Conservation (phyloP, 2,888 invertebrate species). For the Merodon equestris region DNA sequence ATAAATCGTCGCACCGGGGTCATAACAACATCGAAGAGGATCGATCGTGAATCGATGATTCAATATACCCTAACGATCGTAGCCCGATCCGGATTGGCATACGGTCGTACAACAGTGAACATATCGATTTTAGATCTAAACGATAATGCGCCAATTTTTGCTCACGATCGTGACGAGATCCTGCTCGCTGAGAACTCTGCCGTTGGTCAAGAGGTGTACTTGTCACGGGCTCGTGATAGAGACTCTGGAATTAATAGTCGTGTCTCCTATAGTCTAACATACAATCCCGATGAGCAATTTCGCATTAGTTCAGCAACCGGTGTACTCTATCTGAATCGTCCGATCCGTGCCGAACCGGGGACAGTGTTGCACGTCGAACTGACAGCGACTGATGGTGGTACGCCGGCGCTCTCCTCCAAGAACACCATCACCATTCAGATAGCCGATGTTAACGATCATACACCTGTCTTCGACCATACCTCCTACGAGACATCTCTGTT, state of each 20-base stretch:
- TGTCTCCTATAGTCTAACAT: slow-evolving; percentile 88
- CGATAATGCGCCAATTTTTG: slow-evolving; percentile 93
- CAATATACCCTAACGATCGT: slow-evolving; percentile 89
- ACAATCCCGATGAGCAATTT: slow-evolving; percentile 90
- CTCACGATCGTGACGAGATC: slow-evolving; percentile 88
- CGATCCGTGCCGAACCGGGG: slow-evolving; percentile 87
- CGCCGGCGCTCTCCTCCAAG: slow-evolving; percentile 86
- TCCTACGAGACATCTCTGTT: slow-evolving; percentile 94
- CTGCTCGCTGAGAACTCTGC: slow-evolving; percentile 92
- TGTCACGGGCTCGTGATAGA: slow-evolving; percentile 91
- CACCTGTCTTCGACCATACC: slow-evolving; percentile 94
- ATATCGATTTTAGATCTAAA: slow-evolving; percentile 92
- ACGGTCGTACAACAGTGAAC: slow-evolving; percentile 88
- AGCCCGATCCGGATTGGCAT: slow-evolving; percentile 87
- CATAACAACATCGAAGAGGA: slow-evolving; percentile 87
- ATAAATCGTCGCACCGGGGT: slow-evolving; percentile 89
- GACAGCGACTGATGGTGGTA: slow-evolving; percentile 91
- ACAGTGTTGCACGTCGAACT: slow-evolving; percentile 87
- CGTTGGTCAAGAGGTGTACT: slow-evolving; percentile 94
- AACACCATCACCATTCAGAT: slow-evolving; percentile 86
- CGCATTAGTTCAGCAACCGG: slow-evolving; percentile 92
- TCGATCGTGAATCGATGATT: slow-evolving; percentile 91
- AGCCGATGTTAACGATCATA: slow-evolving; percentile 96
- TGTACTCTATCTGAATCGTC: slow-evolving; percentile 91
- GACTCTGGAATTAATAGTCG: slow-evolving; percentile 94